Evolutionary conservation across 2,113 vertebrate species (phyloP).

Genomic region (Lagopus leucura): DNA sequence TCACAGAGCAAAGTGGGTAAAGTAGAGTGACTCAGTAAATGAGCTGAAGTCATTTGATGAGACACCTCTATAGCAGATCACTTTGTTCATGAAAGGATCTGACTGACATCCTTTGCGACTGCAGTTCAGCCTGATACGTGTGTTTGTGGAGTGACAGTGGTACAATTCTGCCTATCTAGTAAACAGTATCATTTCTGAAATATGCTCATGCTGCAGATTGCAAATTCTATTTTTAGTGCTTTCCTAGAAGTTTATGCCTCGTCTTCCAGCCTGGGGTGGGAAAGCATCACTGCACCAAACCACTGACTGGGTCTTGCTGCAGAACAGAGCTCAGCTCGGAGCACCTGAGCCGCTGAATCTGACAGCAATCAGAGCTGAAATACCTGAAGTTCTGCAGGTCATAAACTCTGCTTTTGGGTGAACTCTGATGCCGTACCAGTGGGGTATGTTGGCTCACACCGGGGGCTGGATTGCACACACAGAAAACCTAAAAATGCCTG

Average conservation of each 20-base stretch:
- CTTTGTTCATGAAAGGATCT: neutral
- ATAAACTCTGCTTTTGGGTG: neutral
- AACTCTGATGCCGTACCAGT: neutral
- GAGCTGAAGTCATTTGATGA: neutral
- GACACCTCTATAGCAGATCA: neutral
- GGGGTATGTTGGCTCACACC: accelerated
- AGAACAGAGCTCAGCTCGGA: neutral
- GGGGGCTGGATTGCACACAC: neutral
- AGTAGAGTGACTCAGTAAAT: constrained; percentile 16
- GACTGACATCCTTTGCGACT: neutral
- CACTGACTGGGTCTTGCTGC: neutral
- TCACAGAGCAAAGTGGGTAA: constrained; percentile 13
- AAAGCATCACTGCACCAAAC: neutral
- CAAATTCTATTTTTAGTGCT: neutral
- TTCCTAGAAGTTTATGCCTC: neutral
- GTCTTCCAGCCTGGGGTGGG: neutral
- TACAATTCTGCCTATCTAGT: neutral
- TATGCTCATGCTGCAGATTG: neutral
- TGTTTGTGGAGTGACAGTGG: neutral
- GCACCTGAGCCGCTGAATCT: neutral
- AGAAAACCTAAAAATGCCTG: neutral
- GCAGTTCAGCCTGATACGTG: neutral
- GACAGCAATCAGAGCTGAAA: neutral
- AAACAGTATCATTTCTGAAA: neutral
- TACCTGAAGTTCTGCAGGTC: neutral